Conservation (phyloP, 2,113 vertebrate genomes). For the Hipposideros armiger region DNA sequence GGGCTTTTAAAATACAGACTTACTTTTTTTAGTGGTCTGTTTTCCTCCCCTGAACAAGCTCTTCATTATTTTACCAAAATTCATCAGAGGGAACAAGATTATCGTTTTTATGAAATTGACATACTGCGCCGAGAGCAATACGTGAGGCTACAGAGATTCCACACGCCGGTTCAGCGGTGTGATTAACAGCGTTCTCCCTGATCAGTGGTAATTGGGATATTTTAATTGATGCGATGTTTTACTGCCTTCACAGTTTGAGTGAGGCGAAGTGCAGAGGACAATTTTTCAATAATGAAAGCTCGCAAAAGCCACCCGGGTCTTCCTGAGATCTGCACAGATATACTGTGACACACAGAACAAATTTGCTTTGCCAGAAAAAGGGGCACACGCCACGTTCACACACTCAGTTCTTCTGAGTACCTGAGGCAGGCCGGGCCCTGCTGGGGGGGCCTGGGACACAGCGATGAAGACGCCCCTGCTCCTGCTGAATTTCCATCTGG, state of each 20-base stretch:
- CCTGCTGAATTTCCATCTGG: no score
- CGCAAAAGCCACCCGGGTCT: neutral
- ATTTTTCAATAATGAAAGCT: slow-evolving; percentile 30
- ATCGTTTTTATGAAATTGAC: neutral
- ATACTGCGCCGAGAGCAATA: neutral
- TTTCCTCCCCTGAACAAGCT: neutral
- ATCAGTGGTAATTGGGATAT: slow-evolving; percentile 69
- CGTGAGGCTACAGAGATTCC: neutral
- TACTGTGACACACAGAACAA: neutral
- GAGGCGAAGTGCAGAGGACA: slow-evolving; percentile 29
- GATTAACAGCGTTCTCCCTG: slow-evolving; percentile 50
- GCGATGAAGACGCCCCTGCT: neutral
- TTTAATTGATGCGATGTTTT: slow-evolving; percentile 67
- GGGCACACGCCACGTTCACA: neutral
- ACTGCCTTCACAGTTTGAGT: slow-evolving; percentile 60
- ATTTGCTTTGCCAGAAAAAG: neutral
- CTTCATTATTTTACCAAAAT: slow-evolving; percentile 47
- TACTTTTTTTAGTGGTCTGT: neutral
- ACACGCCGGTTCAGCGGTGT: neutral
- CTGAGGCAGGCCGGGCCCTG: neutral
- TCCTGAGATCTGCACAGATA: neutral
- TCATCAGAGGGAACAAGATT: neutral
- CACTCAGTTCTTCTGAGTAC: neutral
- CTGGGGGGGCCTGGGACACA: neutral
- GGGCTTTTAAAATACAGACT: neutral